A percentile compares a stretch with the other conserved stretches of the same genome.
Evolutionary conservation across 2,797 vertebrate species (phyloP).

Genomic region (Podarcis lilfordi): DNA sequence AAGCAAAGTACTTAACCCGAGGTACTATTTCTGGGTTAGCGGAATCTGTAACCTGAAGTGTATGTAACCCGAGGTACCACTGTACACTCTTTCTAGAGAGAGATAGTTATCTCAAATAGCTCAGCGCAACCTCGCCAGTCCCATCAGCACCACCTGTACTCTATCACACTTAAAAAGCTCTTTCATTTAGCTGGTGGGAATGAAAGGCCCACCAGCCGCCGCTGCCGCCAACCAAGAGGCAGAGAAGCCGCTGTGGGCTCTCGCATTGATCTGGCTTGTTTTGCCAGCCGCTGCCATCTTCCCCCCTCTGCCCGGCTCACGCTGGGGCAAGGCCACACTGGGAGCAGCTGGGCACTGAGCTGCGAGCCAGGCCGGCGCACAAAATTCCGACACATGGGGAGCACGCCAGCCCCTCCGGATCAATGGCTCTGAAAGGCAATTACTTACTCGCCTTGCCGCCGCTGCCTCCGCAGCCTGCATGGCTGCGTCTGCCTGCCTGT

Average conservation of each 20-base stretch:
- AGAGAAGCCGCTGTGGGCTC: too few relatives aligned
- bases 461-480: not conserved
- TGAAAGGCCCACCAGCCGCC: not conserved
- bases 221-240: not conserved
- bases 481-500: not conserved
- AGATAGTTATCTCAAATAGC: not conserved
- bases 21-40: too few relatives aligned
- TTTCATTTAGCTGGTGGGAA: not conserved
- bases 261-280: too few relatives aligned
- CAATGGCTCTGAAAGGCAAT: not conserved
- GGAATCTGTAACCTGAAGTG: too few relatives aligned
- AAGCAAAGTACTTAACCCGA: too few relatives aligned
- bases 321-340: not conserved
- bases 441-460: not conserved
- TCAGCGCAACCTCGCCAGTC: not conserved
- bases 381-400: not conserved
- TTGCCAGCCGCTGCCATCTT: not conserved
- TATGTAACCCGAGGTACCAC: too few relatives aligned
- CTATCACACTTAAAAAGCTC: not conserved
- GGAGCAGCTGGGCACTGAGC: not conserved
- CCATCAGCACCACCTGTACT: not conserved
- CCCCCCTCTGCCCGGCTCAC: not conserved
- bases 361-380: not conserved
- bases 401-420: not conserved
- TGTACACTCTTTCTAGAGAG: too few relatives aligned